phyloP scores from a whole-genome alignment of 1,140 invertebrate species.

The Drosophila murphyi region DNA sequence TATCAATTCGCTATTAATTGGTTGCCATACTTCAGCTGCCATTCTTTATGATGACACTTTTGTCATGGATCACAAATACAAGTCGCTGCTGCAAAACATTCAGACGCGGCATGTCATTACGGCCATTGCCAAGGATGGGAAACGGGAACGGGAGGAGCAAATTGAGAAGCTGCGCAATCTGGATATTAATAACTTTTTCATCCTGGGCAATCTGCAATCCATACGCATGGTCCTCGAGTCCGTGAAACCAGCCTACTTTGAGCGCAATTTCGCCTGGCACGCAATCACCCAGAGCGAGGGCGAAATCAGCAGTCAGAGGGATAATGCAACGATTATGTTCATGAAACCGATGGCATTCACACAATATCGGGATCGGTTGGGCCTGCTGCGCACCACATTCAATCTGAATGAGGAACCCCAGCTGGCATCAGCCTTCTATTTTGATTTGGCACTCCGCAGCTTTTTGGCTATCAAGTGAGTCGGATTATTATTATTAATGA shows the following conservation, averaged over 20 bases:
- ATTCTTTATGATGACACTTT: constrained; percentile 95
- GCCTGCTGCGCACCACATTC: constrained; percentile 88
- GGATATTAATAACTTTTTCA: constrained; percentile 95
- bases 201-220: constrained; percentile 89
- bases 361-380: constrained; percentile 87
- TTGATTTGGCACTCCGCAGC: constrained; percentile 90
- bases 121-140: constrained; percentile 86
- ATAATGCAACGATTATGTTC: constrained; percentile 89
- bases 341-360: constrained; percentile 88
- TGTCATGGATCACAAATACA: constrained; percentile 96
- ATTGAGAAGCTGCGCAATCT: constrained; percentile 90
- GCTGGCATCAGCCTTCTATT: constrained; percentile 93
- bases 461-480: constrained; percentile 90
- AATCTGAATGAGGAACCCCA: constrained; percentile 89
- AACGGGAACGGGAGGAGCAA: constrained; percentile 87
- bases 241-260: constrained; percentile 80
- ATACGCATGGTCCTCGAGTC: constrained; percentile 88
- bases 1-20: too few relatives aligned
- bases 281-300: constrained; percentile 89
- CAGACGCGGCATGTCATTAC: constrained; percentile 94
- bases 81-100: constrained; percentile 93
- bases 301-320: constrained; percentile 88
- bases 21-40: constrained; percentile 85
- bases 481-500: too few relatives aligned
- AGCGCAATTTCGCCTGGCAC: constrained; percentile 87